A percentile compares a stretch with the other conserved stretches of the same genome.
These are phyloP conservation scores for Lytechinus pictus DNA, from an alignment of 35 echinoderm and acorn worm genomes.

Conservation along the genomic window DNA sequence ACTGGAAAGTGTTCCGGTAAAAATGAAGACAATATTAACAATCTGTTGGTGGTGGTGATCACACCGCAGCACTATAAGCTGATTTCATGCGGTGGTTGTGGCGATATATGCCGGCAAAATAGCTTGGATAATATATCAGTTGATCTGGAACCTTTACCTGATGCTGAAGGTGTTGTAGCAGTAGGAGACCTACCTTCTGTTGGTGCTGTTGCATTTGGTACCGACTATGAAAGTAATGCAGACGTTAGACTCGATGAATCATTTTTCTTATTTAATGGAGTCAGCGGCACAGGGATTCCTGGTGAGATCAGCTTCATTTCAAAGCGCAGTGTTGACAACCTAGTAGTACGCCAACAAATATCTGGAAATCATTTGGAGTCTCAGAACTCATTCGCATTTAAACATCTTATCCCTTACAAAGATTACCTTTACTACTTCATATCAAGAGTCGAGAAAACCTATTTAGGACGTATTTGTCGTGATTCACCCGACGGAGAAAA, in stretches of 20 bases:
- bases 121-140: constrained; percentile 17
- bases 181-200: constrained; percentile 6
- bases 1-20: neutral
- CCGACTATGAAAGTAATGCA: neutral
- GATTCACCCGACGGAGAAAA: neutral
- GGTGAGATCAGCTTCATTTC: too few relatives aligned
- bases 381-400: neutral
- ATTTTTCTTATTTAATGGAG: neutral
- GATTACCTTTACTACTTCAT: constrained; percentile 48
- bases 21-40: neutral
- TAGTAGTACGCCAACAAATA: neutral
- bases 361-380: too few relatives aligned
- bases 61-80: neutral
- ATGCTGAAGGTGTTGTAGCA: neutral
- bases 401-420: neutral
- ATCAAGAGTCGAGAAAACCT: neutral
- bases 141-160: neutral
- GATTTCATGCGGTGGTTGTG: constrained; percentile 53
- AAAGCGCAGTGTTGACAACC: neutral
- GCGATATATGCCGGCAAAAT: constrained; percentile 39
- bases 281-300: neutral
- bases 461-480: constrained; percentile 23
- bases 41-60: constrained; percentile 37
- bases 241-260: neutral
- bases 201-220: constrained; percentile 29